Percentiles rank a stretch among this genome's conserved stretches.
Evolutionary conservation across 2,113 vertebrate species (phyloP).

Genomic region (Pitta sordida): DNA sequence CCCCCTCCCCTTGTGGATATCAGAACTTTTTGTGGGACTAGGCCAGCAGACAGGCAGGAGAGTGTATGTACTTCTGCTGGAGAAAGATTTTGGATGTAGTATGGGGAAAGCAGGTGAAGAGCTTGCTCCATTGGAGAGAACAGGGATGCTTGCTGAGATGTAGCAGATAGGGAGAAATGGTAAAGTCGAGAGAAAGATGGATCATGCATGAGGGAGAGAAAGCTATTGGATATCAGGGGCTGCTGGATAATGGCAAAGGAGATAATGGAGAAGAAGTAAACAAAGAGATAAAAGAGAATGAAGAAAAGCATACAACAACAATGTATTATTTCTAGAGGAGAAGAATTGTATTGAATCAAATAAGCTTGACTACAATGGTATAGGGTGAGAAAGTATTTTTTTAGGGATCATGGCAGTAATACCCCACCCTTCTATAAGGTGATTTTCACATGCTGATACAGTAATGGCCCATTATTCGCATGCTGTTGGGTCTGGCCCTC

Average conservation of each 20-base stretch:
- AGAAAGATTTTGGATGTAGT: not conserved
- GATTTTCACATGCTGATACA: not conserved
- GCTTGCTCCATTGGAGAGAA: not conserved
- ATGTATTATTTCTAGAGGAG: not conserved
- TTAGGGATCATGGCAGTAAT: not conserved
- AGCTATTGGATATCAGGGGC: not conserved
- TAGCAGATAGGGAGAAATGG: not conserved
- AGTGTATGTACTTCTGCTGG: not conserved
- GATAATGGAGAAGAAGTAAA: not conserved
- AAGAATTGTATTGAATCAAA: not conserved
- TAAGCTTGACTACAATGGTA: not conserved
- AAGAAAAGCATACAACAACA: not conserved
- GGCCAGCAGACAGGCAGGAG: not conserved
- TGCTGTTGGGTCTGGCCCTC: too few relatives aligned
- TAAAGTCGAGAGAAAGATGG: not conserved
- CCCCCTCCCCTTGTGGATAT: not conserved
- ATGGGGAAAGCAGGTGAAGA: not conserved
- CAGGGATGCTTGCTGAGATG: not conserved
- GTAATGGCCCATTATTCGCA: too few relatives aligned
- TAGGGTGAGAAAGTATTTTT: not conserved
- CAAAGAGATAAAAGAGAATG: not conserved
- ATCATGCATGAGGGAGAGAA: not conserved
- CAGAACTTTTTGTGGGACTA: not conserved
- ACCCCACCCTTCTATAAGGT: not conserved
- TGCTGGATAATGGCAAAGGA: not conserved